Evolutionary conservation across 2,113 vertebrate species (phyloP), one percentile per base, ranked within the genome.

Genomic region (Hydrolagus affinis): DNA sequence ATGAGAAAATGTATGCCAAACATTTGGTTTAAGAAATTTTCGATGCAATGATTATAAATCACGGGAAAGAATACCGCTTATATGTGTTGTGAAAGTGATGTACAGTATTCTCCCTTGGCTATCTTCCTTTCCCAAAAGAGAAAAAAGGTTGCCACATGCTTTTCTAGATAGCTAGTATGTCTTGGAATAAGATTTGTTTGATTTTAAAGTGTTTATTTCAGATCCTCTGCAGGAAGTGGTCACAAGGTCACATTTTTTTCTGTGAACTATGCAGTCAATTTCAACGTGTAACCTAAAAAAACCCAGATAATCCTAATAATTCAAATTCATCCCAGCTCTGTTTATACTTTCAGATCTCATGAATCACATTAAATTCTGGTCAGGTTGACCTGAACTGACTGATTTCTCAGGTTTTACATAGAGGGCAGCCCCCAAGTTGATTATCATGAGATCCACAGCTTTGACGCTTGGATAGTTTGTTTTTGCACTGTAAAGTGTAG

Each of bases 281-380:
- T 80, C n/a, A 4, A 28, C 0, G 25, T 83, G 62, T 6, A 44
- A 44, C 44, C 44, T 44, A 44, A 44, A 44, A 68, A 30, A 83
- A 68, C 19, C 30, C 59, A 83, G 60, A 66, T 68, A 60, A 83
- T 68, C 60, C 62, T 25, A 28, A 66, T 21, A 83, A 83, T 83
- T 66, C 78, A 68, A 21, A 32, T 25, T 23, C 78, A 83, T 32
- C 62, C 64, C 66, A 10, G 10, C 77, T 15, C 78, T 83, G 78
- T 83, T 83, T 83, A 83, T 83, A 66, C 10, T 80, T 74, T 64
- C 59, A 60, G 57, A 80, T 25, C 76, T 83, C 77, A 64, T 59
- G 60, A 64, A 44, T 44, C 44, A 44, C 23, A 83, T 30, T 83
- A 32, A 32, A 25, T 68, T 68, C 78, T 83, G 78, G 78, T 83